A percentile compares a stretch with the other conserved stretches of the same genome.
Conservation (phyloP, 2,797 vertebrate species). For the Mycteria americana region DNA sequence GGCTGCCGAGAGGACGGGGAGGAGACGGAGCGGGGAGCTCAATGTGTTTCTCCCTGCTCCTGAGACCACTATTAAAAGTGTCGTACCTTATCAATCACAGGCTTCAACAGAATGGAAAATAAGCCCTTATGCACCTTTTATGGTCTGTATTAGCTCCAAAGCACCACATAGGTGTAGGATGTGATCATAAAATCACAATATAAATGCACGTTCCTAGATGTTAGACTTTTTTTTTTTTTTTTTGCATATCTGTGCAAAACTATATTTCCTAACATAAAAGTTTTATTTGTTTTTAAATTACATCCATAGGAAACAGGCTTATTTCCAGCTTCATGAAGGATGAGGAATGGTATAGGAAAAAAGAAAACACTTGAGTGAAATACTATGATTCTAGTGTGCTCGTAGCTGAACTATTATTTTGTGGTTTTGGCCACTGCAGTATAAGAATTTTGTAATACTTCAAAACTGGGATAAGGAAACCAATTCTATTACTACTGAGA, state of each 20-base stretch:
- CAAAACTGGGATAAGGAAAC: slow-evolving; percentile 27
- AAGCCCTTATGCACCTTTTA: not conserved
- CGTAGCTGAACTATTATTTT: slow-evolving; percentile 40
- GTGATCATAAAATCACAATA: slow-evolving; percentile 20
- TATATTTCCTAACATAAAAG: not conserved
- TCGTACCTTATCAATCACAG: not conserved
- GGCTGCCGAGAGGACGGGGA: not conserved
- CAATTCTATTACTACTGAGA: slow-evolving; percentile 42
- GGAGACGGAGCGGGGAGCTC: not conserved
- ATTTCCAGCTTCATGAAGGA: slow-evolving; percentile 20
- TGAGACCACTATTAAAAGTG: not conserved
- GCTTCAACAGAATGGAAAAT: slow-evolving; percentile 10
- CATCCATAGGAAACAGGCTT: slow-evolving; percentile 17
- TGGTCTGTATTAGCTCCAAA: not conserved
- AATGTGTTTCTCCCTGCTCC: not conserved
- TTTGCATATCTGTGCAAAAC: slow-evolving; percentile 4
- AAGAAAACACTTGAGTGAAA: slow-evolving; percentile 7
- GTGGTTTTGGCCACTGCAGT: slow-evolving; percentile 20
- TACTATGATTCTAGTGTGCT: slow-evolving; percentile 28
- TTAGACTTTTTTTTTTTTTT: not conserved
- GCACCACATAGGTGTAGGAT: not conserved
- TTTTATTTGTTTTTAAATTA: slow-evolving; percentile 54
- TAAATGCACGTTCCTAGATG: not conserved
- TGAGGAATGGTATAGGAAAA: not conserved
- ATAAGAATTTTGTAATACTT: slow-evolving; percentile 37